Conservation (phyloP, 2,888 invertebrate genomes). For the Rhingia rostrata region DNA sequence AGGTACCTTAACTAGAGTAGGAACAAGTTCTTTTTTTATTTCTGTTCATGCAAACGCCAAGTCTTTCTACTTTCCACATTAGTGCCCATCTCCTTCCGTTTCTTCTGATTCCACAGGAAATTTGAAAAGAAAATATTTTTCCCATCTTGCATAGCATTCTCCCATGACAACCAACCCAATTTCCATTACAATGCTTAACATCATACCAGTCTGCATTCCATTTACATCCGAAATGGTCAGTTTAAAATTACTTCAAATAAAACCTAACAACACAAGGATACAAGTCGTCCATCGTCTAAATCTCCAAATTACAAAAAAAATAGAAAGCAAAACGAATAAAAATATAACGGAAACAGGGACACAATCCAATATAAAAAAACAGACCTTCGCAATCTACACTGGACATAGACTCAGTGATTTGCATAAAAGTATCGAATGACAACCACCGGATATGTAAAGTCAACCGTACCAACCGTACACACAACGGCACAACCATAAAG, state of each 20-base stretch:
- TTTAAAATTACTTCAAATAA: constrained; percentile 57
- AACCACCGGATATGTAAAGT: constrained; percentile 71
- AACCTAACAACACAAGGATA: constrained; percentile 36
- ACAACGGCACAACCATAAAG: constrained; percentile 41
- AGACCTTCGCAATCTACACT: constrained; percentile 49
- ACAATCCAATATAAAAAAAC: constrained; percentile 59
- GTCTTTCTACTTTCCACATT: constrained; percentile 36
- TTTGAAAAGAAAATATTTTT: constrained; percentile 43
- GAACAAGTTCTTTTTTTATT: constrained; percentile 2
- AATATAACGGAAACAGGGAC: constrained; percentile 41
- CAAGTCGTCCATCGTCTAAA: constrained; percentile 11
- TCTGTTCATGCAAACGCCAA: constrained; percentile 15
- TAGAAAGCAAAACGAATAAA: neutral
- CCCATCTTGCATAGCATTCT: constrained; percentile 45
- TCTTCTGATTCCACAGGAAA: neutral
- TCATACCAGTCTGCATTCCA: constrained; percentile 57
- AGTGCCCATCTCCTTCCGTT: constrained; percentile 7
- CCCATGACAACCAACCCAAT: constrained; percentile 47
- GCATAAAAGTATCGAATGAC: constrained; percentile 71
- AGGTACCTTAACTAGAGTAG: constrained; percentile 8
- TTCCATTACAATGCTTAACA: constrained; percentile 62
- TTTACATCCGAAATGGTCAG: constrained; percentile 57
- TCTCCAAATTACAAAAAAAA: neutral
- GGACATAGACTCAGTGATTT: constrained; percentile 63
- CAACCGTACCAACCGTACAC: constrained; percentile 29